Base-by-base conservation (phyloP, 2,888 invertebrate genomes). In the Acleris emargana region DNA sequence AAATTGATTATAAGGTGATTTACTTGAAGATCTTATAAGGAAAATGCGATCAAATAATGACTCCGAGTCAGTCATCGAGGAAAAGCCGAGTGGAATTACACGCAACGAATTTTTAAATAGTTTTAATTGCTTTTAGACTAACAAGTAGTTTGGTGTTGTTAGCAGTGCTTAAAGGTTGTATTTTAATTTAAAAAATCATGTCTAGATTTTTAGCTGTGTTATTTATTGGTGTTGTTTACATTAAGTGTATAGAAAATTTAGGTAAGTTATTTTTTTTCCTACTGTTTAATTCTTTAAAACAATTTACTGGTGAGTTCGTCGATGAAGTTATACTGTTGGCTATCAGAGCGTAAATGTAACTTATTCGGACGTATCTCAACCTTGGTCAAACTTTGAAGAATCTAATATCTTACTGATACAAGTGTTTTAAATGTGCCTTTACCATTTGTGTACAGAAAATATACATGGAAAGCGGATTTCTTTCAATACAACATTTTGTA, bases 51-150 rank as follows among this genome's bases (percentile, higher is more conserved):
- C 38, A 13, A 13, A 13, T 38, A 38, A 38, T 38, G 38, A 64
- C 55, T 57, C 61, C 42, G 55, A 64, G 51, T 45, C 61, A 52
- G 32, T 52, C 50, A 61, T 66, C 45, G 57, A 66, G 66, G 66
- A 66, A 66, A 66, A 66, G 20, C 49, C 6, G 58, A 49, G 59
- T 60, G 2, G n/a, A 52, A 55, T 61, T 25, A 57, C 57, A 45
- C 45, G 57, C n/a, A 50, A 51, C 57, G 66, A 66, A 61, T 66
- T 66, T 60, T 60, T 60, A 61, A 66, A 60, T 42, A 64, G 55
- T 3, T 55, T 4, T 13, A 42, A 53, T 50, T 60, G 50, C 32
- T n/a, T n/a, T 5, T 13, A 43, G 32, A n/a, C 5, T 59, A 60
- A 22, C 22, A 4, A 22, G 22, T 22, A 60, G 59, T 64, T 32